Base-by-base conservation (phyloP, 2,888 invertebrate species). In the Synanthedon andrenaeformis region DNA sequence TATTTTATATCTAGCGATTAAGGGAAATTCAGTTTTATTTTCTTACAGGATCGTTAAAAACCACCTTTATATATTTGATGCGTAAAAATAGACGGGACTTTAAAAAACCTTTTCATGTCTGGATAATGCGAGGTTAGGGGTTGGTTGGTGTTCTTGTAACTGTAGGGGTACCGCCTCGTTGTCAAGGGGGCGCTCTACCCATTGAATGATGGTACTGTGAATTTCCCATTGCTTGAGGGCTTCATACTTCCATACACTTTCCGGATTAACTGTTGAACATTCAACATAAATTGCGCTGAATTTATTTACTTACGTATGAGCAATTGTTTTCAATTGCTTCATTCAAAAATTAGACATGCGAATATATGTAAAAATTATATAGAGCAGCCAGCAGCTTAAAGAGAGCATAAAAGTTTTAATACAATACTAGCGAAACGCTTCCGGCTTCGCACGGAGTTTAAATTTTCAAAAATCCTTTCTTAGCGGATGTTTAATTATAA, bases 41-140 rank as follows among this genome's bases (percentile, higher is more conserved):
- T 45, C 45, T 45, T 45, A 12, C 45, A 14, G 45, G 3, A 1
- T n/a, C 45, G 45, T 14, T n/a, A 35, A 13, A 45, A 45, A 12
- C 45, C 45, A 45, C 45, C 45, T 45, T 45, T 45, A 45, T 45
- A 45, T 45, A 45, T 14, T 14, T 35, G 35, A 35, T 62, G 64
- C 59, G 54, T 51, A 41, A 51, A 45, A 56, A 57, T 56, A 56
- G 61, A 59, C 58, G 57, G 56, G 59, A 54, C 62, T 65, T 68
- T 65, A 60, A 63, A 67, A 69, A 69, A 65, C 61, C 66, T 67
- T 72, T 72, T 70, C 64, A 69, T 64, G 67, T 69, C 66, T 63
- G 62, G 63, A 67, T 64, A 72, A 70, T 42, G 28, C 60, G 63
- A 63, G 61, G 65, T 65, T 62, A 62, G 65, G 63, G 63, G 66